Evolutionary conservation across 1,140 invertebrate species (phyloP), one percentile per base, ranked within the genome.

Genomic region (Neotoxoptera formosana): DNA sequence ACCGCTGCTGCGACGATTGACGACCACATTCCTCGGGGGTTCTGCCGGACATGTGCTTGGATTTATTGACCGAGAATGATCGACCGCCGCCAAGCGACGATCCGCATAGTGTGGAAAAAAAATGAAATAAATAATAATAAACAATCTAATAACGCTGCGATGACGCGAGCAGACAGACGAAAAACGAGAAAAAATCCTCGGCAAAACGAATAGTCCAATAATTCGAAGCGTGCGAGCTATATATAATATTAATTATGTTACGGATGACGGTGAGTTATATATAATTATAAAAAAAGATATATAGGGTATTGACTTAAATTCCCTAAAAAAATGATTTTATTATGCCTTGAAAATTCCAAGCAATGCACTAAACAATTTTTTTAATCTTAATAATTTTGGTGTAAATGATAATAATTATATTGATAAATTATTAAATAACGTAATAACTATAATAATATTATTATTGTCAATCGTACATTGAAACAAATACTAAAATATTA

Each of bases 31-130:
- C 87, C 87, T 34, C 47, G 48, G 6, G 48, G 6, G 47, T 51
- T 48, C 47, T 51, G n/a, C 47, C n/a, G 87, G 87, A 88, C 87
- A 51, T 51, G n/a, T 51, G 87, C 87, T 88, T 51, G 87, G n/a
- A 88, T 88, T 88, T 51, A 88, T 51, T 88, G 87, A 34, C 17
- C 30, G n/a, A 88, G n/a, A 76, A 34, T 51, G 34, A 88, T 88
- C 87, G 87, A 76, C 30, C 60, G 60, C 60, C 60, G 3, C 30
- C 87, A 48, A 88, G 17, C 48, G 20, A 34, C 48, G 20, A 34
- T 8, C 0, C 30, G 30, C 47, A n/a, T n/a, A 23, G n/a, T 17
- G n/a, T 17, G 30, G 36, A 45, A 86, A 76, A 76, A 67, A 67
- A 67, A 25, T 67, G 6, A 67, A 76, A n/a, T 76, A 76, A 76